These are phyloP conservation scores for Aphis craccivora DNA, from an alignment of 1,140 invertebrate species.

Conservation along the genomic window DNA sequence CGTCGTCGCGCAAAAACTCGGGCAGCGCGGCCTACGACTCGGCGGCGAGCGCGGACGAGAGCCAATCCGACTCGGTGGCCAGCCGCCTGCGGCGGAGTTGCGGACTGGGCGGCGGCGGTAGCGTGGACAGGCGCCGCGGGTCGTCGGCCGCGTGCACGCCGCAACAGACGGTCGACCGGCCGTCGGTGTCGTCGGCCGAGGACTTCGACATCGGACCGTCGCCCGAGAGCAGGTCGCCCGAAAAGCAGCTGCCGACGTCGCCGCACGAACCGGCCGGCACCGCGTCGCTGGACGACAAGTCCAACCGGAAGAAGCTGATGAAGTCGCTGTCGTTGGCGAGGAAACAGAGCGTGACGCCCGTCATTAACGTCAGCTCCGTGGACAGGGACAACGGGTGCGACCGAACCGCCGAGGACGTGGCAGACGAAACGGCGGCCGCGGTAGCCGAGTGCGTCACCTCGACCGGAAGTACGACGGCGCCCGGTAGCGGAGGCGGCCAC, in stretches of 20 bases:
- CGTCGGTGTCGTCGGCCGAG: conserved; percentile 60
- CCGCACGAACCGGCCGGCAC: conserved; percentile 53
- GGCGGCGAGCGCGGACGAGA: conserved; percentile 76
- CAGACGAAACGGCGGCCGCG: conserved; percentile 61
- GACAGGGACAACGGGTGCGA: conserved; percentile 67
- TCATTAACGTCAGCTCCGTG: conserved; percentile 76
- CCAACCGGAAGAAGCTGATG: conserved; percentile 25
- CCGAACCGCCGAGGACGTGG: conserved; percentile 61
- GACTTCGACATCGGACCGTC: conserved; percentile 61
- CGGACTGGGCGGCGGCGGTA: conserved; percentile 53
- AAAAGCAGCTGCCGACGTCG: conserved; percentile 61
- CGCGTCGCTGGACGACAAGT: conserved; percentile 51
- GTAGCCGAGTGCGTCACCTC: conserved; percentile 58
- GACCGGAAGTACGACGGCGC: neutral
- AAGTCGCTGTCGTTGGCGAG: conserved; percentile 47
- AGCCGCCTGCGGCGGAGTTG: conserved; percentile 63
- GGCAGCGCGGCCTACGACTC: conserved; percentile 70
- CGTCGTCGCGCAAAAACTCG: conserved; percentile 67
- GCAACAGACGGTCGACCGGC: conserved; percentile 57
- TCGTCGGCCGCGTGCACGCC: conserved; percentile 50
- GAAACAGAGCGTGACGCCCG: conserved; percentile 66
- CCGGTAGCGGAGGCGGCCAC: conserved; percentile 62
- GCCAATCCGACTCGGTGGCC: conserved; percentile 66
- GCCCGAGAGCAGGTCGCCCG: conserved; percentile 59
- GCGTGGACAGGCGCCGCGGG: conserved; percentile 20